A percentile compares a stretch with the other conserved stretches of the same genome.
Evolutionary conservation across 2,113 vertebrate species (phyloP).

Genomic region (Anoplopoma fimbria): DNA sequence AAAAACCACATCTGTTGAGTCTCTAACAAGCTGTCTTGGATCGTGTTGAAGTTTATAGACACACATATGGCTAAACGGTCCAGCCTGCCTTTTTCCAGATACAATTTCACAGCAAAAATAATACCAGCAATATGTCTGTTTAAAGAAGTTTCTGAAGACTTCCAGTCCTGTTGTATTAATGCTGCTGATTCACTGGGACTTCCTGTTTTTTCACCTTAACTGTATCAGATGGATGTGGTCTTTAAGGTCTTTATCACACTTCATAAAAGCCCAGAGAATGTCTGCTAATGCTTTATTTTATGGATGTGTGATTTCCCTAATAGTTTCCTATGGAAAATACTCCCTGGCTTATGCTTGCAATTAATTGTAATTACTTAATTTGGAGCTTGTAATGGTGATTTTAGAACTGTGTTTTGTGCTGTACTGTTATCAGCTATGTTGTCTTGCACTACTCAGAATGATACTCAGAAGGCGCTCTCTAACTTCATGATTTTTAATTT

Average conservation of each 20-base stretch:
- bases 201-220: background rate
- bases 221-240: background rate
- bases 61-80: conserved; percentile 1
- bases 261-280: background rate
- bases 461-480: background rate
- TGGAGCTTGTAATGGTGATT: background rate
- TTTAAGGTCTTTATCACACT: background rate
- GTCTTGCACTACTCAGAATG: background rate
- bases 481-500: background rate
- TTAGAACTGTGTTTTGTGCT: background rate
- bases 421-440: background rate
- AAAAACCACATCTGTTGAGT: background rate
- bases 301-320: background rate
- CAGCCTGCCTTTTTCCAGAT: conserved; percentile 2
- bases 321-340: background rate
- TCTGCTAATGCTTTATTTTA: conserved; percentile 6
- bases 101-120: conserved; percentile 36
- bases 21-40: background rate
- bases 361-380: background rate
- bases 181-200: background rate
- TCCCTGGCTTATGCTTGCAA: background rate
- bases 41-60: background rate
- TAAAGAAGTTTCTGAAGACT: background rate
- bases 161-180: background rate
- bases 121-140: conserved; percentile 1